phyloP scores from a whole-genome alignment of 2,113 vertebrate species.

The Bettongia penicillata region DNA sequence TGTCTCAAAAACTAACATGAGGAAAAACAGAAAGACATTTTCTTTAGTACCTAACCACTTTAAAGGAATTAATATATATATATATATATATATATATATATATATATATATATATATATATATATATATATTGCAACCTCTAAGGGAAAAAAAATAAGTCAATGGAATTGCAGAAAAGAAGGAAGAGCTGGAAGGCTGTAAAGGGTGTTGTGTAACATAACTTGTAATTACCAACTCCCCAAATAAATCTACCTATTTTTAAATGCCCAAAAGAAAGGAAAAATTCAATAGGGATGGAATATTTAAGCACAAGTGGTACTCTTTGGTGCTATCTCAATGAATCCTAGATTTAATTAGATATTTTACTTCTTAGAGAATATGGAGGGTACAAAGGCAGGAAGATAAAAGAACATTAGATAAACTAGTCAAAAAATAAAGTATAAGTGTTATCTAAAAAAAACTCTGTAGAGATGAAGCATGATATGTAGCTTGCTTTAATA shows the following conservation, averaged over 20 bases:
- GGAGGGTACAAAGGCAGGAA: not conserved
- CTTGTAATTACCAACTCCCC: not conserved
- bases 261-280: not conserved
- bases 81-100: too few species aligned
- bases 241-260: not conserved
- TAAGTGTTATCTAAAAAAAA: not conserved
- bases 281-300: not conserved
- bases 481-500: not conserved
- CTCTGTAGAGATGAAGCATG: not conserved
- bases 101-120: too few species aligned
- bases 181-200: not conserved
- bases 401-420: not conserved
- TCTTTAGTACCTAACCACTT: not conserved
- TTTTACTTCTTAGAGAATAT: not conserved
- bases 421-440: not conserved
- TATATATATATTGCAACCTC: not conserved
- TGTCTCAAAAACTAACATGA: not conserved
- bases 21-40: not conserved
- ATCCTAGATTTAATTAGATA: not conserved
- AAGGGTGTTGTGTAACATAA: not conserved
- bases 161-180: not conserved
- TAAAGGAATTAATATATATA: not conserved
- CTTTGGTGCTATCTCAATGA: not conserved
- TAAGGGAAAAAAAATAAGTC: not conserved
- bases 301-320: not conserved